A percentile compares a stretch with the other conserved stretches of the same genome.
phyloP scores from a whole-genome alignment of 2,113 vertebrate genomes.

The Nyctereutes procyonoides region DNA sequence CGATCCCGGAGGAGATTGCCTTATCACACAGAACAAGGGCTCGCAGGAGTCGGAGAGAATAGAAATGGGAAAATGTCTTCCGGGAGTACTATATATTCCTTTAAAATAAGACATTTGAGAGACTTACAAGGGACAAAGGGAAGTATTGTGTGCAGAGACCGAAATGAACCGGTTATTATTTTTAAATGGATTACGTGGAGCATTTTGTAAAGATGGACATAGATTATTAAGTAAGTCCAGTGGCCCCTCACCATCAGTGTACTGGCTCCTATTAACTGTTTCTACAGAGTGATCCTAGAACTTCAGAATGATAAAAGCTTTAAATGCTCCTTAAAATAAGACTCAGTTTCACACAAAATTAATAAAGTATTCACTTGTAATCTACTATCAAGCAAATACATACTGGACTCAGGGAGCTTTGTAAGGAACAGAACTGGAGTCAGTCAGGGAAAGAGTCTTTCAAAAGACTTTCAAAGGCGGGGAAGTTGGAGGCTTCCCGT shows the following conservation, averaged over 20 bases:
- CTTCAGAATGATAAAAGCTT: slow-evolving; percentile 79
- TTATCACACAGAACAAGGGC: slow-evolving; percentile 93
- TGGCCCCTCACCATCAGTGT: slow-evolving; percentile 76
- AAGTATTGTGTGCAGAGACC: slow-evolving; percentile 87
- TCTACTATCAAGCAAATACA: slow-evolving; percentile 46
- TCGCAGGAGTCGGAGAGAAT: slow-evolving; percentile 92
- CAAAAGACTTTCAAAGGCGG: slow-evolving; percentile 60
- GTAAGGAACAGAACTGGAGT: slow-evolving; percentile 57
- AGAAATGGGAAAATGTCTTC: slow-evolving; percentile 93
- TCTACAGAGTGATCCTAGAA: slow-evolving; percentile 76
- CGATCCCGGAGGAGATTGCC: slow-evolving; percentile 93
- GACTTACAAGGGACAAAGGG: slow-evolving; percentile 90
- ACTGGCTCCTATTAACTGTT: slow-evolving; percentile 81
- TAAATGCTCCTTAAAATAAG: slow-evolving; percentile 70
- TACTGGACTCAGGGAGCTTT: slow-evolving; percentile 21
- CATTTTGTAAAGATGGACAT: slow-evolving; percentile 83
- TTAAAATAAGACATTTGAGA: slow-evolving; percentile 92
- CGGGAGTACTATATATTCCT: slow-evolving; percentile 91
- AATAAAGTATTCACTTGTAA: slow-evolving; percentile 72
- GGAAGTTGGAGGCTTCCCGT: slow-evolving; percentile 65
- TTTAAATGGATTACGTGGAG: slow-evolving; percentile 85
- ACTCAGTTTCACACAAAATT: slow-evolving; percentile 79
- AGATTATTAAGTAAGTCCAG: slow-evolving; percentile 85
- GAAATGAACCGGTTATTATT: slow-evolving; percentile 88
- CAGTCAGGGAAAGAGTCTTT: slow-evolving; percentile 63